Percentiles rank a stretch among this genome's conserved stretches.
phyloP scores from a whole-genome alignment of 1,140 invertebrate genomes.

The Venustaconcha ellipsiformis region DNA sequence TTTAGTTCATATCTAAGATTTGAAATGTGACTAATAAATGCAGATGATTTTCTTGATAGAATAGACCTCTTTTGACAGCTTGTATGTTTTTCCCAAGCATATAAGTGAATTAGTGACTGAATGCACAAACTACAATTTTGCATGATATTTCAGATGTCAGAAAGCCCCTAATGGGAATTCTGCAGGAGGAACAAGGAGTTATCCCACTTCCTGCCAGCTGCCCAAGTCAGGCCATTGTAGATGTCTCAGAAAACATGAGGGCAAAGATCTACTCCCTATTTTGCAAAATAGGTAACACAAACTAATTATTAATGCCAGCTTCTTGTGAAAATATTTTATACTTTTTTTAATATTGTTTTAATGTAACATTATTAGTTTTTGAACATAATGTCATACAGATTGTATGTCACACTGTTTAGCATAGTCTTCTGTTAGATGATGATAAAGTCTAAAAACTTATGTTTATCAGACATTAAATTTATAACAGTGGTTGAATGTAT shows the following conservation, averaged over 20 bases:
- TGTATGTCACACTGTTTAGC: background rate
- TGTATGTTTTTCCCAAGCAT: too few relatives aligned
- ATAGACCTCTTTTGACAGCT: too few relatives aligned
- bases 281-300: constrained; percentile 61
- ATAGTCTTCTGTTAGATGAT: background rate
- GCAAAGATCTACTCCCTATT: constrained; percentile 69
- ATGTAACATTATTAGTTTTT: background rate
- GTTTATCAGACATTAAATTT: too few relatives aligned
- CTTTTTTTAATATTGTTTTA: too few relatives aligned
- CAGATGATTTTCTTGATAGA: too few relatives aligned
- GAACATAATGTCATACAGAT: background rate
- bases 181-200: constrained; percentile 60
- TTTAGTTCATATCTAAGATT: too few relatives aligned
- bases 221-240: constrained; percentile 65
- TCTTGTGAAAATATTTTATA: too few relatives aligned
- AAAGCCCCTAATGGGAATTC: constrained; percentile 60
- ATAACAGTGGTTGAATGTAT: too few relatives aligned
- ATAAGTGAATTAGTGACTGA: too few relatives aligned
- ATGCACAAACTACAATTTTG: too few relatives aligned
- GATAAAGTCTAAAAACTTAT: background rate
- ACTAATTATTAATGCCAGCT: background rate
- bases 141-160: constrained; percentile 41
- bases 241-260: constrained; percentile 69
- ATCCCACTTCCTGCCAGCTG: constrained; percentile 57
- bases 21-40: too few relatives aligned